phyloP scores from a whole-genome alignment of 1,140 invertebrate genomes.

The Calephelis virginiensis region DNA sequence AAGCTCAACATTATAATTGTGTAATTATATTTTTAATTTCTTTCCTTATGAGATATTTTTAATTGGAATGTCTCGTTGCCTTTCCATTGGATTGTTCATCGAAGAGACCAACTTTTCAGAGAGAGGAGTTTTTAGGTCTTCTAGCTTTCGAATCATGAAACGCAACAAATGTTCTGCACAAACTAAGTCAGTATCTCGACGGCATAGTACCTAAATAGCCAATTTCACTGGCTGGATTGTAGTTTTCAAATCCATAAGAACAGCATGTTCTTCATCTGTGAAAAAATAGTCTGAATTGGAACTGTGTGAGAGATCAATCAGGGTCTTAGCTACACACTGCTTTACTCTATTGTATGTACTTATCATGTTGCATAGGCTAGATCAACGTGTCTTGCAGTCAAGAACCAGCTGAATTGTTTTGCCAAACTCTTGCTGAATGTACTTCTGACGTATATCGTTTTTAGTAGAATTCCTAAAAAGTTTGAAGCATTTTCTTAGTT shows the following conservation, averaged over 20 bases:
- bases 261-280: conserved; percentile 10
- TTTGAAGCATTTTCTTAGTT: too few relatives aligned
- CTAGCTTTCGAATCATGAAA: conserved; percentile 1
- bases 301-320: background rate
- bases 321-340: conserved; percentile 15
- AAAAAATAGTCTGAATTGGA: conserved; percentile 15
- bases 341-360: conserved; percentile 17
- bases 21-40: too few relatives aligned
- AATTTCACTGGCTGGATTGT: conserved; percentile 17
- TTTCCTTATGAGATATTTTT: too few relatives aligned
- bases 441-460: too few relatives aligned
- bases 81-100: too few relatives aligned
- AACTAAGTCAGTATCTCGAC: conserved; percentile 18
- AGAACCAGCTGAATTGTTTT: background rate
- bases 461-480: too few relatives aligned
- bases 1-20: too few relatives aligned
- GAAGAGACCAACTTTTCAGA: too few relatives aligned
- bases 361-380: conserved; percentile 12
- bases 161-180: conserved; percentile 11
- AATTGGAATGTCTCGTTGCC: too few relatives aligned
- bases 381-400: conserved; percentile 14
- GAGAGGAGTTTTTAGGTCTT: too few relatives aligned
- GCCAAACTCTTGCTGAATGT: too few relatives aligned
- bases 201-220: conserved; percentile 17
- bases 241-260: conserved; percentile 9